Evolutionary conservation across 2,113 vertebrate genomes (phyloP), one percentile per base, ranked within the genome.

Genomic region (Mus spicilegus): DNA sequence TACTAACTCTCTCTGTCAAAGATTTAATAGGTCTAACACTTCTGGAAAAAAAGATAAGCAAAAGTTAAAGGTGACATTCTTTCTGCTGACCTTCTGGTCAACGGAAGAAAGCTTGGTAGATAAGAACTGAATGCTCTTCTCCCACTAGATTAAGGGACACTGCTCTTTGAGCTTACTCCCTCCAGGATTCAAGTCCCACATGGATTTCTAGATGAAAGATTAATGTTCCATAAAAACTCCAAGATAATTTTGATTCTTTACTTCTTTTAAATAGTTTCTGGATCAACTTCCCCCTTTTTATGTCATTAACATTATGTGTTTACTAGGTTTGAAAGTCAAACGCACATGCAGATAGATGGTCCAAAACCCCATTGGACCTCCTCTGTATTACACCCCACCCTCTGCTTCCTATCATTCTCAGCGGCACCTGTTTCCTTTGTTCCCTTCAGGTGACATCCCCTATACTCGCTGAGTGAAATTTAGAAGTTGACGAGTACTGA

Each of bases 11-110:
- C 42, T 89, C 42, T 82, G 82, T 77, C 46, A 93, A 92, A 96
- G 73, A 87, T 76, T 89, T 94, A 86, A 96, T 94, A 81, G 65
- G 11, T 92, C n/a, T 85, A 78, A 80, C 63, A 89, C 67, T 92
- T 96, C 89, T 89, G 3, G 61, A 67, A 78, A 65, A 69, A 76
- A 61, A 75, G 65, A 70, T 14, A 39, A 63, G 9, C 24, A 63
- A 16, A 42, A 84, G 13, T 88, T 8, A 93, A 93, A 94, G 58
- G 5, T 26, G 91, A 67, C 65, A 91, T 88, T 63, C 58, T 91
- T 58, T 96, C 8, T 26, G 30, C 56, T 93, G 84, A 78, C 14
- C 24, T 92, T 77, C 58, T 87, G 51, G 54, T 90, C 94, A 95
- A 92, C 69, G n/a, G 56, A 17, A 92, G 73, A 93, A 92, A 70